Base-by-base conservation (phyloP, 2,888 invertebrate species). In the Amorpha juglandis region DNA sequence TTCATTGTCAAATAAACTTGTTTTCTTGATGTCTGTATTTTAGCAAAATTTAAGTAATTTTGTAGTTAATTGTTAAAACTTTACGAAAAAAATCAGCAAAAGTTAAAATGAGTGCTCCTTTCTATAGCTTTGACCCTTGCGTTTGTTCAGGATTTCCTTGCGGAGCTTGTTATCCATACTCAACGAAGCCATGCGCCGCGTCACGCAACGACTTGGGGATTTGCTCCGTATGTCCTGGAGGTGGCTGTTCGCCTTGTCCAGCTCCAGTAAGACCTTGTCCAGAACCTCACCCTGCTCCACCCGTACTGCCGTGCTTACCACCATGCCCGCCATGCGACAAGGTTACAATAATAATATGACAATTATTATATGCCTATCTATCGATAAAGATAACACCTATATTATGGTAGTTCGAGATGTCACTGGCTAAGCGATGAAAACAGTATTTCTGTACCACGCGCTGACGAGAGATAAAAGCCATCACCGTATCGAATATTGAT, bases 91-190 rank as follows among this genome's bases (percentile, higher is more conserved):
- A 81, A 81, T 77, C 62, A 58, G 78, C 38, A 75, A 75, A 78
- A 76, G 6, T 47, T 35, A 80, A 83, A 87, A 92, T 92, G 92
- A 91, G 91, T 81, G 91, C 91, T 73, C 89, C 92, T 1, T 90
- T 88, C 71, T 93, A 92, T 74, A 93, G 91, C 72, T 91, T 82
- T 58, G 91, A 91, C 64, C 92, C 92, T 1, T 93, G 92, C 76
- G 88, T 91, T 3, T 86, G 88, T 70, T 78, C 82, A 1, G 91
- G 92, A 0, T 64, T 70, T 70, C 92, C 92, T 0, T 92, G 92
- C 65, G 92, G 92, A 1, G 91, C 92, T 6, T 90, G 90, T 71
- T 88, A 88, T 62, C 92, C 92, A 0, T 92, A 88, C 72, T 77
- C 82, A 9, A 92, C 89, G n/a, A 89, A 89, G 67, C 90, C 92